Percentiles rank a stretch among this genome's conserved stretches.
These are phyloP conservation scores for Sciaenops ocellatus DNA, from an alignment of 2,797 vertebrate species.

Conservation along the genomic window DNA sequence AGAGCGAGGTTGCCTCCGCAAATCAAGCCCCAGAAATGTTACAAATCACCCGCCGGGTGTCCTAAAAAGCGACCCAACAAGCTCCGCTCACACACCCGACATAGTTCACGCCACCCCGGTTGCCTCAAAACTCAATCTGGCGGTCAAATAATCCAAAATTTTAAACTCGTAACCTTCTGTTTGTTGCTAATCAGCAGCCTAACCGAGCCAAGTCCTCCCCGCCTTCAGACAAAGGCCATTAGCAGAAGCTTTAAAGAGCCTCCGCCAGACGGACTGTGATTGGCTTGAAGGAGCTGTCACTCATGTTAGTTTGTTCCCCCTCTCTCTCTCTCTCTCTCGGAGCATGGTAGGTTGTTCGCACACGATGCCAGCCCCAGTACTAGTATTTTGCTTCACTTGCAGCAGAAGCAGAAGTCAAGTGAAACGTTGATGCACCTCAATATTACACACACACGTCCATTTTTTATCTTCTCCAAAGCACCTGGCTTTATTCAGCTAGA, in stretches of 20 bases:
- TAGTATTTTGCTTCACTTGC: slow-evolving; percentile 72
- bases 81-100: slow-evolving; percentile 38
- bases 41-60: slow-evolving; percentile 36
- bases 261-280: slow-evolving; percentile 58
- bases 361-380: slow-evolving; percentile 65
- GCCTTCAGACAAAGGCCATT: slow-evolving; percentile 83
- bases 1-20: slow-evolving; percentile 74
- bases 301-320: slow-evolving; percentile 52
- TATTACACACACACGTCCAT: no score
- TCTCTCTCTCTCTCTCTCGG: background rate
- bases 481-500: background rate
- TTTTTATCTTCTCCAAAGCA: background rate
- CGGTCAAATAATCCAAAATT: slow-evolving; percentile 75
- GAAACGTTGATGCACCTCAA: slow-evolving; percentile 49
- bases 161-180: slow-evolving; percentile 89
- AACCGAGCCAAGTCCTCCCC: slow-evolving; percentile 76
- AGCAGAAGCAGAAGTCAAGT: slow-evolving; percentile 64
- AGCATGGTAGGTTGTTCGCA: slow-evolving; percentile 83
- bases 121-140: slow-evolving; percentile 60
- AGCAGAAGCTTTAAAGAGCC: slow-evolving; percentile 82
- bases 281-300: slow-evolving; percentile 75
- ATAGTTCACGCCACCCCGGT: slow-evolving; percentile 40
- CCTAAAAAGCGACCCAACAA: slow-evolving; percentile 56
- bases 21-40: slow-evolving; percentile 50
- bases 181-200: slow-evolving; percentile 86